These are phyloP conservation scores for Condylostylus longicornis DNA, from an alignment of 1,140 invertebrate genomes.

Conservation along the genomic window DNA sequence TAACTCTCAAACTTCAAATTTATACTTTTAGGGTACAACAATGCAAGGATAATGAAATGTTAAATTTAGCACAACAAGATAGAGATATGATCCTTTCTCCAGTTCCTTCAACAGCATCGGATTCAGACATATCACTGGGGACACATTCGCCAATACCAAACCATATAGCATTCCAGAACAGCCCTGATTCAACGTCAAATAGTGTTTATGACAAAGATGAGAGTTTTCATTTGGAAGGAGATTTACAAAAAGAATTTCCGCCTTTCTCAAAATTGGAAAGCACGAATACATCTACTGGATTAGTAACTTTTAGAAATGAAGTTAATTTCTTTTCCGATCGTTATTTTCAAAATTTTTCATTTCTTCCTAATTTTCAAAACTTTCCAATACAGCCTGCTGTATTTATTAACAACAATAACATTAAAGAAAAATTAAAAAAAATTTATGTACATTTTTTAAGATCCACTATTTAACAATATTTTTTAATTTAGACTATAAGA, in stretches of 20 bases:
- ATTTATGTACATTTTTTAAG: too few relatives aligned
- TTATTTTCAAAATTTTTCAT: slow-evolving; percentile 30
- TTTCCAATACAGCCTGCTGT: slow-evolving; percentile 31
- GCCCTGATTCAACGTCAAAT: slow-evolving; percentile 30
- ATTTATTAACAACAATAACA: too few relatives aligned
- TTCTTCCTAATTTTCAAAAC: slow-evolving; percentile 30
- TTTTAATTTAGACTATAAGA: too few relatives aligned
- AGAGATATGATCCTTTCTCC: slow-evolving; percentile 27
- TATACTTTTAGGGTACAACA: slow-evolving; percentile 25
- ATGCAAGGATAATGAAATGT: slow-evolving; percentile 24
- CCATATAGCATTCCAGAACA: slow-evolving; percentile 29
- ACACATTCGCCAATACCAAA: slow-evolving; percentile 38
- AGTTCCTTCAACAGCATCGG: slow-evolving; percentile 33
- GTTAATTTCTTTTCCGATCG: slow-evolving; percentile 28
- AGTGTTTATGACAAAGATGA: slow-evolving; percentile 29
- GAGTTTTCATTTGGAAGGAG: slow-evolving; percentile 27
- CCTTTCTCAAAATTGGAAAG: slow-evolving; percentile 17
- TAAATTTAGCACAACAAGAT: slow-evolving; percentile 20
- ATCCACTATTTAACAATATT: too few relatives aligned
- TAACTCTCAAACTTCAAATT: too few relatives aligned
- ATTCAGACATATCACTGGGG: slow-evolving; percentile 38
- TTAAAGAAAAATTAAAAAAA: too few relatives aligned
- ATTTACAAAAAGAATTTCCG: slow-evolving; percentile 15
- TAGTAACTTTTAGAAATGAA: slow-evolving; percentile 22
- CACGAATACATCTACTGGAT: slow-evolving; percentile 16